These are phyloP conservation scores for Empidonax alnorum DNA, from an alignment of 2,113 vertebrate species.

Conservation along the genomic window DNA sequence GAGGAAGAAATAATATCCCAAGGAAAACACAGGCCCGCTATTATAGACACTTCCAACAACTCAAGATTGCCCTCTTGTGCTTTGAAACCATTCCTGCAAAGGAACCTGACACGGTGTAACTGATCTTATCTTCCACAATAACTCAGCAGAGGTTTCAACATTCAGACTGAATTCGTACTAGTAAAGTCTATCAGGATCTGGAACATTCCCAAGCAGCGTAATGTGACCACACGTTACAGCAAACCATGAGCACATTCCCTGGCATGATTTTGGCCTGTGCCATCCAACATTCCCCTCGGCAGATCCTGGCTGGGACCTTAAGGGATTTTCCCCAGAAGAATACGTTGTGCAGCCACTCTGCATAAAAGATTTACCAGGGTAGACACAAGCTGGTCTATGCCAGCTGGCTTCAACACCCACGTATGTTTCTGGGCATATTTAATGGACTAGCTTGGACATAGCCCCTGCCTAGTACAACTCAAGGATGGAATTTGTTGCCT, in stretches of 20 bases:
- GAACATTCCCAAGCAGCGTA: not conserved
- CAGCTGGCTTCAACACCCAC: constrained; percentile 6
- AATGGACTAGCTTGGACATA: not conserved
- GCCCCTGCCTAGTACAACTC: not conserved
- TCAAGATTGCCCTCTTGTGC: constrained; percentile 74
- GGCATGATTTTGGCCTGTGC: not conserved
- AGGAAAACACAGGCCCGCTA: not conserved
- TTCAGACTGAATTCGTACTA: not conserved
- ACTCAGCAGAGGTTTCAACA: not conserved
- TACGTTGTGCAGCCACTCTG: not conserved
- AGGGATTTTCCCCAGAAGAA: not conserved
- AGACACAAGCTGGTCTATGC: not conserved
- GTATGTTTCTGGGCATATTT: not conserved
- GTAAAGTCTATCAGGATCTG: not conserved
- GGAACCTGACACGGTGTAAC: not conserved
- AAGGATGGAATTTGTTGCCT: constrained; percentile 23
- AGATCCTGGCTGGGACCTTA: not conserved
- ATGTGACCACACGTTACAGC: not conserved
- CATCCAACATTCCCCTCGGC: not conserved
- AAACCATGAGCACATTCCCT: not conserved
- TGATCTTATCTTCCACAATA: not conserved
- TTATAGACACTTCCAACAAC: not conserved
- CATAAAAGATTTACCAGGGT: not conserved
- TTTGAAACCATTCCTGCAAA: not conserved
- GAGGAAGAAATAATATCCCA: not conserved